phyloP scores from a whole-genome alignment of 2,888 invertebrate genomes.

The Harpalus rubripes region DNA sequence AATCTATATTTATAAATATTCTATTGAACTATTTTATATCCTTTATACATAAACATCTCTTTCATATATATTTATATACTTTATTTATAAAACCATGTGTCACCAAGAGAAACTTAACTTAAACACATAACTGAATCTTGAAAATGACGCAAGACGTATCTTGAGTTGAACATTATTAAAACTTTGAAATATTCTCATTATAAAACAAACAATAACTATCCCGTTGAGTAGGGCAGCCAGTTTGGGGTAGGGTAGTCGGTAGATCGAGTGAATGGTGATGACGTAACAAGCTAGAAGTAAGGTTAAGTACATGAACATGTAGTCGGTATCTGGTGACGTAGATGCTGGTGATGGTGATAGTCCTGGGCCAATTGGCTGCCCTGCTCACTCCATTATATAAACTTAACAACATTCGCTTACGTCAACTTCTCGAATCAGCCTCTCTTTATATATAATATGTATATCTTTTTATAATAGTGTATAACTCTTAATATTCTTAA shows the following conservation, averaged over 20 bases:
- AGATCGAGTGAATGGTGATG: conserved; percentile 2
- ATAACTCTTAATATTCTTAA: conserved; percentile 75
- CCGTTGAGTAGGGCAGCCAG: conserved; percentile 10
- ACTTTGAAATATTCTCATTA: conserved; percentile 53
- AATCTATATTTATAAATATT: conserved; percentile 74
- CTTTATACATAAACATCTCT: conserved; percentile 78
- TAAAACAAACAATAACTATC: conserved; percentile 64
- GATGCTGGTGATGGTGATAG: neutral
- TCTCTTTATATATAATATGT: conserved; percentile 67
- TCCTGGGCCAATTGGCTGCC: conserved; percentile 19
- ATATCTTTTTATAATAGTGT: conserved; percentile 73
- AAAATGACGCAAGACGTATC: conserved; percentile 54
- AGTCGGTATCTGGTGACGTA: conserved; percentile 22
- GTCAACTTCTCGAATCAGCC: conserved; percentile 54
- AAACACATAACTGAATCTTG: conserved; percentile 64
- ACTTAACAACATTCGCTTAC: conserved; percentile 57
- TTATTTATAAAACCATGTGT: conserved; percentile 78
- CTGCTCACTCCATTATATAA: conserved; percentile 16
- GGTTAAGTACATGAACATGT: conserved; percentile 32
- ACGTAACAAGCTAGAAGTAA: neutral
- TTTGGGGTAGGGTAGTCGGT: neutral
- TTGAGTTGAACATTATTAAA: conserved; percentile 63
- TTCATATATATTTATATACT: conserved; percentile 74
- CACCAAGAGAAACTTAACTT: conserved; percentile 77
- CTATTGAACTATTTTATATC: conserved; percentile 77